These are phyloP conservation scores for Coregonus sp. DNA, from an alignment of 2,797 vertebrate species.

Conservation along the genomic window DNA sequence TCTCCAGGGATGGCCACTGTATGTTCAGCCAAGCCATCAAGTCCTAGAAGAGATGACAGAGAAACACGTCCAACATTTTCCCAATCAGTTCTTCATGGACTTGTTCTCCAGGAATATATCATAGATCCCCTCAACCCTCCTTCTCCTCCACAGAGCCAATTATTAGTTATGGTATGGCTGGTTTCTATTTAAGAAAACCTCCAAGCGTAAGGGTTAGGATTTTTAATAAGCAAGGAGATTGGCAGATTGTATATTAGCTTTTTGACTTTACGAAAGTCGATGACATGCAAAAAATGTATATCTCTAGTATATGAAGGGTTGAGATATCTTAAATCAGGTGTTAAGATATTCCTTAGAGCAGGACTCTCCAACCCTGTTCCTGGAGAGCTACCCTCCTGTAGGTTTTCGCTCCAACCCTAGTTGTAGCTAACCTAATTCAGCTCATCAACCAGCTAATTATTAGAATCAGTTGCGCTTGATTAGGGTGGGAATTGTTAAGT, in stretches of 20 bases:
- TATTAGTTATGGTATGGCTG: neutral
- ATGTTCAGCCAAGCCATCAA: slow-evolving; percentile 26
- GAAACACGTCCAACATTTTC: neutral
- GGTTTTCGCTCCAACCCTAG: too few relatives aligned
- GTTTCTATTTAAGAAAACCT: neutral
- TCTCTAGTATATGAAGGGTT: neutral
- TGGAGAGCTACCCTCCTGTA: too few relatives aligned
- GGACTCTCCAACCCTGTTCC: too few relatives aligned
- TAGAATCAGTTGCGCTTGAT: too few relatives aligned
- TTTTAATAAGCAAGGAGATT: neutral
- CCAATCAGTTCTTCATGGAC: neutral
- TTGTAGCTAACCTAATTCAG: too few relatives aligned
- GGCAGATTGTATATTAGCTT: neutral
- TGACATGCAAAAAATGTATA: neutral
- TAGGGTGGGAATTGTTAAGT: too few relatives aligned
- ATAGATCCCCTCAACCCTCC: neutral
- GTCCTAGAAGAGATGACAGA: slow-evolving; percentile 35
- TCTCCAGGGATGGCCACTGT: slow-evolving; percentile 24
- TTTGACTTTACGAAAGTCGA: neutral
- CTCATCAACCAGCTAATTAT: too few relatives aligned
- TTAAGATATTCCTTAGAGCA: neutral
- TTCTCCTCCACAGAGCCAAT: neutral
- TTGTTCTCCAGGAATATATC: too few relatives aligned
- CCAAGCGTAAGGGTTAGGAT: neutral
- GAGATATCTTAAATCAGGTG: too few relatives aligned